phyloP scores from a whole-genome alignment of 2,888 invertebrate genomes.

The Rambutsinella grinnellia region DNA sequence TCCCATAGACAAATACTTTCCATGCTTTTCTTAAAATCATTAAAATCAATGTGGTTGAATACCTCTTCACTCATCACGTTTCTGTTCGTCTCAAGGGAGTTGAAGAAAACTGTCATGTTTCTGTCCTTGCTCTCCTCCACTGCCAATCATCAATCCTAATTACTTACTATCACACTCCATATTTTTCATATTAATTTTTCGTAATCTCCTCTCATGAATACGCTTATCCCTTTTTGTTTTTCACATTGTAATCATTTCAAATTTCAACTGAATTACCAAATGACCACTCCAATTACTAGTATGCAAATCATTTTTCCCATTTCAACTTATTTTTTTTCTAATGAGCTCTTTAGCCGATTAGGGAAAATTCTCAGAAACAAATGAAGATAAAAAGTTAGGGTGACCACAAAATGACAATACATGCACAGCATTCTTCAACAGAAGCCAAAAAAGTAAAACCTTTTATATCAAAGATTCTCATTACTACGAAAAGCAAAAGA shows the following conservation, averaged over 20 bases:
- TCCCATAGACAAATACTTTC: too few relatives aligned
- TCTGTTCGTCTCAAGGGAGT: too few relatives aligned
- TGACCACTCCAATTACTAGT: background rate
- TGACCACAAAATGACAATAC: background rate
- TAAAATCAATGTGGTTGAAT: too few relatives aligned
- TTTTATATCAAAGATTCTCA: too few relatives aligned
- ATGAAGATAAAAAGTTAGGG: background rate
- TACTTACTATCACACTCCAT: background rate
- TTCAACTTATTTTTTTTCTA: background rate
- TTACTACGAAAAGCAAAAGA: too few relatives aligned
- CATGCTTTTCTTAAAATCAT: too few relatives aligned
- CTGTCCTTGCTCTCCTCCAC: constrained; percentile 3
- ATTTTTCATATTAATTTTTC: too few relatives aligned
- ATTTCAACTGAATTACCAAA: background rate
- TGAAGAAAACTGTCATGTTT: constrained; percentile 32
- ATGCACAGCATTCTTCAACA: too few relatives aligned
- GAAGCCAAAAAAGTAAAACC: background rate
- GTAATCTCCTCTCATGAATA: background rate
- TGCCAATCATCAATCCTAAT: constrained; percentile 14
- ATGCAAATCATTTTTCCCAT: background rate
- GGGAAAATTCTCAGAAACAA: background rate
- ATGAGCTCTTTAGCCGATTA: background rate
- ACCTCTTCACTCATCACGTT: too few relatives aligned
- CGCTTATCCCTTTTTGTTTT: background rate
- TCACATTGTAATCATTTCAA: background rate